Percentiles rank a stretch among this genome's conserved stretches.
Evolutionary conservation across 2,888 invertebrate species (phyloP).

Genomic region (Cantharis rustica): DNA sequence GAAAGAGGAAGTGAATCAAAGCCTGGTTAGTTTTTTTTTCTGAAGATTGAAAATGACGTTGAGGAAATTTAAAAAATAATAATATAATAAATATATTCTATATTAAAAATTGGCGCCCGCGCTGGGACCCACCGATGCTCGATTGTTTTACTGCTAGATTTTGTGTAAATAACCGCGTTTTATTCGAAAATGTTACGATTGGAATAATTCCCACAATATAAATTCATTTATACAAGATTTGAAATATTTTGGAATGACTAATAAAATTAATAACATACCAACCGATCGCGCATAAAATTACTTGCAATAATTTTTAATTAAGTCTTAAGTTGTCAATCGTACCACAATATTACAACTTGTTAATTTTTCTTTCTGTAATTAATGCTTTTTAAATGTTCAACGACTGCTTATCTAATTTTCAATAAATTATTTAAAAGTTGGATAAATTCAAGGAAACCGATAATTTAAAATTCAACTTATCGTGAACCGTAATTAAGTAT

Average conservation of each 20-base stretch:
- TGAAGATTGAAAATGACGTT: neutral
- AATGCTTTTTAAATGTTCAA: neutral
- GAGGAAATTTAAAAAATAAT: neutral
- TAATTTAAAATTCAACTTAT: neutral
- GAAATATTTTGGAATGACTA: neutral
- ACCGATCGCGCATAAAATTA: neutral
- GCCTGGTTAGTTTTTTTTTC: neutral
- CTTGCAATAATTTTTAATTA: neutral
- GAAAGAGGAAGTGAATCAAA: constrained; percentile 22
- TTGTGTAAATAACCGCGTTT: neutral
- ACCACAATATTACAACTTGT: neutral
- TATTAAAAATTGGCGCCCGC: neutral
- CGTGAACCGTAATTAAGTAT: neutral
- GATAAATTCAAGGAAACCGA: neutral
- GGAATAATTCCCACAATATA: neutral
- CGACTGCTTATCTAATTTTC: neutral
- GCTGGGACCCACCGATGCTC: neutral
- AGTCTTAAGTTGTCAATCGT: neutral
- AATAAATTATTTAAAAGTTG: neutral
- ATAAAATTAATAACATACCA: neutral
- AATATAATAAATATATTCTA: no score
- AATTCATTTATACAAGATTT: neutral
- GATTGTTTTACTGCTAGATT: neutral
- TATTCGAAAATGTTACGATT: no score
- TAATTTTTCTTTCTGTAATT: neutral